Base-by-base conservation (phyloP, 1,140 invertebrate genomes). In the Phortica variegata region DNA sequence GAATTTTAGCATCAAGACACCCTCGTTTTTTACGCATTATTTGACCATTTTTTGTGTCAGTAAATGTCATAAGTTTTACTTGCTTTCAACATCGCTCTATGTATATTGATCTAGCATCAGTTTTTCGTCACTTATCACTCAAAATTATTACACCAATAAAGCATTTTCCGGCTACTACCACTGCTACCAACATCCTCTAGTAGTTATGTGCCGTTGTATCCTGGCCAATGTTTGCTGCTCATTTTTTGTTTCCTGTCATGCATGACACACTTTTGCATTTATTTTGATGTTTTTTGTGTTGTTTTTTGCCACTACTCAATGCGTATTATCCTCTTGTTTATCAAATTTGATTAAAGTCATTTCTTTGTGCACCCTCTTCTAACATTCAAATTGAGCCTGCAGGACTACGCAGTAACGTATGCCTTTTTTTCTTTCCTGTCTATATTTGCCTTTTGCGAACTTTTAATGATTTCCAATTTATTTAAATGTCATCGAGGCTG, bases 111-210 rank as follows among this genome's bases (percentile, higher is more conserved):
- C n/a, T n/a, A 44, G 45, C 57, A 47, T 56, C 61, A 56, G 61
- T 65, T 65, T 65, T 68, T 68, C 65, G 60, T 68, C 60, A 68
- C 63, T 68, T 68, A 68, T 68, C 63, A 68, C 63, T 68, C 63
- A 68, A 58, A 68, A 68, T 68, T 68, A 68, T 68, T 65, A 63
- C 63, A 68, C 63, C 63, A 68, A 68, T 68, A 68, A 68, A 68
- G 54, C 63, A 68, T 68, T 68, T 68, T 66, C 63, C 57, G 57
- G 38, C 52, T 49, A 10, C 23, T 26, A 52, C 39, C 52, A 49
- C 51, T 65, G 47, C 56, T 47, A 26, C 45, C 16, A 23, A 20
- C 40, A 29, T 48, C 50, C 45, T 42, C 31, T 34, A 32, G 41
- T n/a, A n/a, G n/a, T n/a, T n/a, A n/a, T n/a, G n/a, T n/a, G n/a